A percentile compares a stretch with the other conserved stretches of the same genome.
phyloP scores from a whole-genome alignment of 2,888 invertebrate species.

The Lepidochrysops patricia region DNA sequence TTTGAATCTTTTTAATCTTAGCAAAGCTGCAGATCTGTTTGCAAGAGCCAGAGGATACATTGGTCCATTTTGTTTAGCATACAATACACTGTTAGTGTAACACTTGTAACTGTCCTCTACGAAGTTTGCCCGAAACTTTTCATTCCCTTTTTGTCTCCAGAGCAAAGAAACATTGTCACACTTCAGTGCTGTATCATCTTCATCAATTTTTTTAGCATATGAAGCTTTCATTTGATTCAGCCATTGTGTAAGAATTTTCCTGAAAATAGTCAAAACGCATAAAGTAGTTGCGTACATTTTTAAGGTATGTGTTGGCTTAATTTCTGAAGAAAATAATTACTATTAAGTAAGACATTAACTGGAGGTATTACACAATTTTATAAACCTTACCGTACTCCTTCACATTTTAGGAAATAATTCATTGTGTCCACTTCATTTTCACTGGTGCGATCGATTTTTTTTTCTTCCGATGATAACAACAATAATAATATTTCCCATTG shows the following conservation, averaged over 20 bases:
- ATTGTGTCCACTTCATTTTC: constrained; percentile 57
- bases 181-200: constrained; percentile 48
- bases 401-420: constrained; percentile 52
- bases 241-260: constrained; percentile 56
- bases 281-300: neutral
- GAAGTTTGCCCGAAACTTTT: constrained; percentile 69
- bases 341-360: too few relatives aligned
- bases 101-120: constrained; percentile 68
- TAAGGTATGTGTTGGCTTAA: too few relatives aligned
- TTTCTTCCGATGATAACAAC: constrained; percentile 57
- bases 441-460: constrained; percentile 52
- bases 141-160: constrained; percentile 73
- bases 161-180: constrained; percentile 46
- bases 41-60: constrained; percentile 78
- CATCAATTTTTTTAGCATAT: constrained; percentile 41
- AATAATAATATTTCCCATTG: constrained; percentile 63
- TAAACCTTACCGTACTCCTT: constrained; percentile 46
- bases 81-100: constrained; percentile 77
- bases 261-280: constrained; percentile 21
- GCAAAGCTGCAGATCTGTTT: constrained; percentile 80
- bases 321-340: too few relatives aligned
- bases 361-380: too few relatives aligned
- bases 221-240: constrained; percentile 46
- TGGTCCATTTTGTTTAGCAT: constrained; percentile 68
- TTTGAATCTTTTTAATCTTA: constrained; percentile 74